Conservation (phyloP, 2,888 invertebrate genomes). For the Creontiades dilutus region DNA sequence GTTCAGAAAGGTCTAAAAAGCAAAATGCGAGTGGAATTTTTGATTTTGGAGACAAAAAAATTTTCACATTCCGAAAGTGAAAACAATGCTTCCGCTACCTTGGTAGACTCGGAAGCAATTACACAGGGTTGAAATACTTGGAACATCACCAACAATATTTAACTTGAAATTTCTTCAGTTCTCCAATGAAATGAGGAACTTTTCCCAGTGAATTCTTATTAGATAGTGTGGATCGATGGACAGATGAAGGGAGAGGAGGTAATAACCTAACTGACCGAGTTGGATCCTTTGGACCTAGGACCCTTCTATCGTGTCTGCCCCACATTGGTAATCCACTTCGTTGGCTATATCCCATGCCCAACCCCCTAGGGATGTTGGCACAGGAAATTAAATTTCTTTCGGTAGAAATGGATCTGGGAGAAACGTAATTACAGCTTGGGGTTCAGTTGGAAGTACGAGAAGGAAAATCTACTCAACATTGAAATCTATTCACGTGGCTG, state of each 20-base stretch:
- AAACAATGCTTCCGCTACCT: no score
- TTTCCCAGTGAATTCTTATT: not conserved
- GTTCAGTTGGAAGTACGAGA: not conserved
- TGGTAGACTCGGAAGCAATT: no score
- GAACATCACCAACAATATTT: no score
- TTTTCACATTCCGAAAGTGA: no score
- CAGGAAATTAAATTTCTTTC: slow-evolving; percentile 36
- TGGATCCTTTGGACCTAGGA: not conserved
- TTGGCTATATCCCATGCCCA: not conserved
- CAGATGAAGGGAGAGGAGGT: not conserved
- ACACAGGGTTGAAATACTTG: no score
- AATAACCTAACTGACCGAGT: slow-evolving; percentile 10
- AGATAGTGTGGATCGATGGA: not conserved
- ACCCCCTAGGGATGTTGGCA: not conserved
- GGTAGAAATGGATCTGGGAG: not conserved
- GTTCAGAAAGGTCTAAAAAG: no score
- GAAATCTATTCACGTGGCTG: not conserved
- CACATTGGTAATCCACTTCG: slow-evolving; percentile 23
- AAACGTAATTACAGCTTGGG: not conserved
- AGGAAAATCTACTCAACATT: not conserved
- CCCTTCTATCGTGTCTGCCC: not conserved
- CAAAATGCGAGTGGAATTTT: no score
- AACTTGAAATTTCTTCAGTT: no score
- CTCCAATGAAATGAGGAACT: not conserved
- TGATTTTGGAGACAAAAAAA: no score